A percentile compares a stretch with the other conserved stretches of the same genome.
phyloP scores from a whole-genome alignment of 2,113 vertebrate genomes.

The Alaudala cheleensis region DNA sequence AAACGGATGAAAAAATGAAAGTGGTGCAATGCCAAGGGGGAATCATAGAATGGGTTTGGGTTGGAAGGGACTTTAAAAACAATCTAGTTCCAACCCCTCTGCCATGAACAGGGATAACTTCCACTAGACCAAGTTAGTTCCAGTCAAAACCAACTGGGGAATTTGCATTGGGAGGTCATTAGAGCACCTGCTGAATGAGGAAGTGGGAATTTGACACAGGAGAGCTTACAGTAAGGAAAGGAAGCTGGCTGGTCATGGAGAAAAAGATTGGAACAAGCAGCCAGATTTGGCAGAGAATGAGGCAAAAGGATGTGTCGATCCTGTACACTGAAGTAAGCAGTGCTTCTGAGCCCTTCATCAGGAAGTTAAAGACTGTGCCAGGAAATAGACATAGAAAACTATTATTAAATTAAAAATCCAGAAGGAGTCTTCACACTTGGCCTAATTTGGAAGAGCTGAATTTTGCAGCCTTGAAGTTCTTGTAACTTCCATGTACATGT shows the following conservation, averaged over 20 bases:
- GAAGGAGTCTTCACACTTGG: not conserved
- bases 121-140: not conserved
- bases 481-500: not conserved
- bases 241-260: not conserved
- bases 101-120: not conserved
- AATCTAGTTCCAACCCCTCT: not conserved
- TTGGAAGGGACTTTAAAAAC: not conserved
- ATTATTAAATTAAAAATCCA: not conserved
- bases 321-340: not conserved
- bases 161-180: not conserved
- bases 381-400: not conserved
- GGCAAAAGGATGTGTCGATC: not conserved
- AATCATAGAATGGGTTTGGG: not conserved
- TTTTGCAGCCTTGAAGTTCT: not conserved
- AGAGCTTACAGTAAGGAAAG: not conserved
- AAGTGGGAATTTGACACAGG: not conserved
- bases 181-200: not conserved
- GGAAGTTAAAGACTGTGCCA: slow-evolving; percentile 5
- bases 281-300: not conserved
- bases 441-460: not conserved
- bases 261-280: not conserved
- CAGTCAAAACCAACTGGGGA: not conserved
- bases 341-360: not conserved
- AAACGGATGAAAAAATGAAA: not conserved
- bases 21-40: not conserved